These are phyloP conservation scores for Gandaritis pyraliata DNA, from an alignment of 2,888 invertebrate species.

Conservation along the genomic window DNA sequence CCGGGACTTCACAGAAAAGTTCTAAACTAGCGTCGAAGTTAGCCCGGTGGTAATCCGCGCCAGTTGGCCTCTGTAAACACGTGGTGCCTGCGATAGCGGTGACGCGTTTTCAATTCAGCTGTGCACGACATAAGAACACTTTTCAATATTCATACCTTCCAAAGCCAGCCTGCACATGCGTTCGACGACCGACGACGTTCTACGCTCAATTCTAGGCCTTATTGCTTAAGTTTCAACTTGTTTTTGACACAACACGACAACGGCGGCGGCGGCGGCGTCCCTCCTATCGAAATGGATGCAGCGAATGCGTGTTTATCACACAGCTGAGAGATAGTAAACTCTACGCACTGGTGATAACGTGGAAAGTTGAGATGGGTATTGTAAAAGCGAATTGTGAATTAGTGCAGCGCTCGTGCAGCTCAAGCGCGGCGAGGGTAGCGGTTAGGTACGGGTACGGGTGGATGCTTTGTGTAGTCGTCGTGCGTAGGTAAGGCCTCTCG, in stretches of 20 bases:
- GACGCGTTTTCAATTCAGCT: conserved; percentile 67
- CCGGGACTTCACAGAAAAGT: conserved; percentile 55
- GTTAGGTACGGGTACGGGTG: conserved; percentile 65
- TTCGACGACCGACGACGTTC: conserved; percentile 49
- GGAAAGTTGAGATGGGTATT: conserved; percentile 36
- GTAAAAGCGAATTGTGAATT: conserved; percentile 46
- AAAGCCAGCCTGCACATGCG: conserved; percentile 74
- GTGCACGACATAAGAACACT: conserved; percentile 72
- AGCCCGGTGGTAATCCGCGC: conserved; percentile 66
- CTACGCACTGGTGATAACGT: conserved; percentile 22
- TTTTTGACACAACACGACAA: no score
- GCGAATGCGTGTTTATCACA: conserved; percentile 51
- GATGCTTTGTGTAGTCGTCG: conserved; percentile 73
- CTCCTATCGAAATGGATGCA: conserved; percentile 59
- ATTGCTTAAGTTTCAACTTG: conserved; percentile 56
- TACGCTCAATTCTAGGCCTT: conserved; percentile 64
- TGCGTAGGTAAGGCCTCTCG: conserved; percentile 77
- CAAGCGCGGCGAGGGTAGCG: conserved; percentile 63
- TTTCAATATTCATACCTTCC: conserved; percentile 75
- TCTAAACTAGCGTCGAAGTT: conserved; percentile 66
- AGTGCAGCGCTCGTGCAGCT: conserved; percentile 60
- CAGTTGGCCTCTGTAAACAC: conserved; percentile 75
- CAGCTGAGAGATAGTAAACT: conserved; percentile 24
- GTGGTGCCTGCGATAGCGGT: conserved; percentile 63
- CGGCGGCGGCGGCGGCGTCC: conserved; percentile 41